Base-by-base conservation (phyloP, 2,797 vertebrate genomes). In the Gouania willdenowi region DNA sequence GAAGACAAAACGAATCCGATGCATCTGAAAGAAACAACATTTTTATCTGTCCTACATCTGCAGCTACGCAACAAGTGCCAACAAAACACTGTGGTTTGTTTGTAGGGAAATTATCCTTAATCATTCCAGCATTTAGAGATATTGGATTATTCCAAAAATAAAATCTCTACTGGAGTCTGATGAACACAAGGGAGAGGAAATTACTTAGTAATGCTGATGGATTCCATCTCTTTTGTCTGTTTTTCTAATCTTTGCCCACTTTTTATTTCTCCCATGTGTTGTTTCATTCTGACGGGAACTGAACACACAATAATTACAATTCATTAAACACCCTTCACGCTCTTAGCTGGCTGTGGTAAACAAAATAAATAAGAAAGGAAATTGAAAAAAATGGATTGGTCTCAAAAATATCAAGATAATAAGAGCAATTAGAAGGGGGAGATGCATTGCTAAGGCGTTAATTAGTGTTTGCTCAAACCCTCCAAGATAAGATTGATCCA, bases 241-340 rank as follows among this genome's bases (percentile, higher is more conserved):
- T 20, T 5, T 12, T 14, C 7, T 20, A 21, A 22, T n/a, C 27
- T 16, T 32, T 14, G n/a, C 13, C 3, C 13, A 14, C 2, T 14
- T 3, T n/a, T n/a, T n/a, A n/a, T n/a, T n/a, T n/a, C n/a, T n/a
- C n/a, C n/a, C n/a, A n/a, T n/a, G n/a, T n/a, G 27, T 45, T 23
- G 38, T 39, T 26, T 33, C 18, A 26, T 31, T 33, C 14, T 25
- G 42, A 41, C 51, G 25, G 27, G 29, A 35, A 11, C 38, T 17
- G 28, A 19, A n/a, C 2, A 8, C 40, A 42, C 6, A 1, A 19
- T 57, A 54, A 77, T 79, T 73, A 66, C 41, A 46, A 32, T 47
- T 68, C 49, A 75, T 77, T 77, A 75, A 70, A 50, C 48, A 57
- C 14, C 50, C 58, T 63, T 79, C 65, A 76, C 3, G 2, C 28